Evolutionary conservation across 2,113 vertebrate genomes (phyloP), one percentile per base, ranked within the genome.

Genomic region (Coreoperca whiteheadi): DNA sequence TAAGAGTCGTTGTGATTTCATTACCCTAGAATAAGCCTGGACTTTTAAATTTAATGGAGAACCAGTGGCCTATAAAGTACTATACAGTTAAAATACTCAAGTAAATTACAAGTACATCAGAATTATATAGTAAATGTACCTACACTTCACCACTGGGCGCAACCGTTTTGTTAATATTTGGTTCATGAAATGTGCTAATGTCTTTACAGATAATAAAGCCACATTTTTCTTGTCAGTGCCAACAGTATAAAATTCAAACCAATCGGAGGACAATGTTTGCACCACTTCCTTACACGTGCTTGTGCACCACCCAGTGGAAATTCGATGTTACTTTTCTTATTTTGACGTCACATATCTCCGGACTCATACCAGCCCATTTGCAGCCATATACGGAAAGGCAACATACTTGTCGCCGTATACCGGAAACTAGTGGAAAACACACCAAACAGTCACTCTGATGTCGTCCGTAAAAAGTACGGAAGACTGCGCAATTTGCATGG

Each of bases 401-500:
- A 34, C 9, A 39, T 39, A 32, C 48, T 48, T 43, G 18, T 74
- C 9, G 11, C 51, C 37, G 54, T 61, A 59, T 0, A 18, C 53
- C 43, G 18, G 65, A 20, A 65, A 82, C 77, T 18, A 23, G 87
- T 89, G 87, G 68, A 54, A 48, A 61, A 41, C 30, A 0, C 0
- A 14, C 0, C 34, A 1, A 67, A 12, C 0, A 46, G 15, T 2
- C 32, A 14, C 18, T 11, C 56, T 10, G 7, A 1, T 60, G 50
- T 2, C 1, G 37, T 16, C 11, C 1, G 0, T 48, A 61, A 51
- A n/a, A 50, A 25, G 57, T 43, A 12, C 15, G 10, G 79, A 79
- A 6, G 71, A 77, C 70, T 94, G 91, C 34, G 53, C 56, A 16
- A 72, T 92, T 18, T 92, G 88, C 51, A 15, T 75, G 77, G 87